These are phyloP conservation scores for Tor tambroides DNA, from an alignment of 2,113 vertebrate genomes.

Conservation along the genomic window DNA sequence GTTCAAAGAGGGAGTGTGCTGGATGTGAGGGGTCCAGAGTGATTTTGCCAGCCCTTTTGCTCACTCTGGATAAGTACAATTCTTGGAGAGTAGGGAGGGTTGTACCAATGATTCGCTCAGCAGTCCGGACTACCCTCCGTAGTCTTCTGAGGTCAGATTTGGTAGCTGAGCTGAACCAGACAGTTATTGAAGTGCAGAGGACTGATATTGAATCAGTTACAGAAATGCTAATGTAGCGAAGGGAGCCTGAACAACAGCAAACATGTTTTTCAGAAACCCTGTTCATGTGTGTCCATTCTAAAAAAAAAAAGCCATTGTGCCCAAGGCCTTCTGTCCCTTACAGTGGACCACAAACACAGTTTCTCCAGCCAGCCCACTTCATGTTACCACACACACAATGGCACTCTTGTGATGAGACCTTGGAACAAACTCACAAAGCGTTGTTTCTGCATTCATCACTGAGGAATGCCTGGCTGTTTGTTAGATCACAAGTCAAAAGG, in stretches of 20 bases:
- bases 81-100: too few relatives aligned
- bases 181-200: too few relatives aligned
- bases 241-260: not conserved
- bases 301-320: conserved; percentile 47
- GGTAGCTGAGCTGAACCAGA: too few relatives aligned
- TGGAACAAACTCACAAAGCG: conserved; percentile 63
- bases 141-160: too few relatives aligned
- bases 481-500: conserved; percentile 52
- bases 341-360: conserved; percentile 63
- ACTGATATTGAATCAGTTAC: not conserved
- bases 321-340: conserved; percentile 50
- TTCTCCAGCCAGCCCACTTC: conserved; percentile 64
- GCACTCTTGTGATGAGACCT: conserved; percentile 68
- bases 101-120: too few relatives aligned
- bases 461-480: conserved; percentile 42
- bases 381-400: conserved; percentile 67
- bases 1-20: too few relatives aligned
- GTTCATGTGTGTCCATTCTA: not conserved
- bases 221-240: not conserved
- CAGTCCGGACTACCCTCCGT: too few relatives aligned
- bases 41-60: too few relatives aligned
- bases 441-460: conserved; percentile 71
- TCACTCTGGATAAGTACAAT: too few relatives aligned
- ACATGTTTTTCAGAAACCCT: not conserved
- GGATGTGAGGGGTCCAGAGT: too few relatives aligned